Evolutionary conservation across 2,888 invertebrate species (phyloP), one percentile per base, ranked within the genome.

Genomic region (Phalangium opilio): DNA sequence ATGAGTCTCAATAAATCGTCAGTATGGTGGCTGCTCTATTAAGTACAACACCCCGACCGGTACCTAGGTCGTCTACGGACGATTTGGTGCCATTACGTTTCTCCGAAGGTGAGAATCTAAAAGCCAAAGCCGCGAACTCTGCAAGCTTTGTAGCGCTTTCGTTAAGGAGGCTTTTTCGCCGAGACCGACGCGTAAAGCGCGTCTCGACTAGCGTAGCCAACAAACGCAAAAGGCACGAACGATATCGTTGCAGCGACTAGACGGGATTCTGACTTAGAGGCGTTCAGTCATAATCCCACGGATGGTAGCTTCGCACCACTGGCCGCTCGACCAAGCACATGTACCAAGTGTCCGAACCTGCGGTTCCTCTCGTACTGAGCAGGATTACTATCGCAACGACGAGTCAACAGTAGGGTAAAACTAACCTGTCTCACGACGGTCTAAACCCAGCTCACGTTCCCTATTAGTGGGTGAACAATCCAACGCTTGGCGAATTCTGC

Each of bases 401-500:
- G 14, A 51, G 60, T 61, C 70, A 70, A 70, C 70, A 70, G 71
- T 72, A 71, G 72, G 72, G 70, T 72, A 73, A 73, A 73, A 73
- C 71, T 73, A 71, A 73, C 71, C 71, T 73, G 71, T 73, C 73
- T 73, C 73, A 72, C 73, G 73, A 75, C 73, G 72, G 73, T 74
- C 73, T 74, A 73, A 75, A 73, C 73, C 73, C 73, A 73, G 73
- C 73, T 74, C 74, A 75, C 72, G 71, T 75, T 75, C 73, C 73
- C 73, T 74, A 65, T 74, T 73, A 65, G 71, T 70, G 74, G 75
- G 73, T 75, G 74, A 77, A 76, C 75, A 77, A 77, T 77, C 75
- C 75, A 70, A 77, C 75, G 70, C 76, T 76, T 76, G 70, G 73
- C 68, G 72, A 76, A 73, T 76, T 77, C 73, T 73, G 76, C 76